Percentiles rank a stretch among this genome's conserved stretches.
phyloP scores from a whole-genome alignment of 2,113 vertebrate species.

The Romanogobio albipinnatus region DNA sequence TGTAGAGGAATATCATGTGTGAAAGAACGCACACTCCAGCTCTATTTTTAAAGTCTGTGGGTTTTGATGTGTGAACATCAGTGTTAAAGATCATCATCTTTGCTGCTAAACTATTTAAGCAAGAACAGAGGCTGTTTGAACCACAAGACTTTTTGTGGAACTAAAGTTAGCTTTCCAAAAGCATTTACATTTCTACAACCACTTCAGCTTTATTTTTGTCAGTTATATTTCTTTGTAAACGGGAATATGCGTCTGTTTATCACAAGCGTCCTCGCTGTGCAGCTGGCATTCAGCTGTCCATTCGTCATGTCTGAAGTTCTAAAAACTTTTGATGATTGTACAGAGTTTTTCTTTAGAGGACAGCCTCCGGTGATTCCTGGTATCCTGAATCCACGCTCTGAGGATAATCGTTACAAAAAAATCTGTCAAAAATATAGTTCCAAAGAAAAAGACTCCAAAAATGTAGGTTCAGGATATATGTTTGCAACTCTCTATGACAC shows the following conservation, averaged over 20 bases:
- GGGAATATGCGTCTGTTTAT: neutral
- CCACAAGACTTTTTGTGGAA: neutral
- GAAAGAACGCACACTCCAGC: neutral
- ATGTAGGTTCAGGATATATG: neutral
- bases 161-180: neutral
- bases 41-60: neutral
- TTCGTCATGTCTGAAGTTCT: neutral
- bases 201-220: neutral
- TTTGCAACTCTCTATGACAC: neutral
- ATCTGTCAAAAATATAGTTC: neutral
- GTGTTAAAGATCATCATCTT: neutral
- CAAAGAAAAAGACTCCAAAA: neutral
- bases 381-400: neutral
- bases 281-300: neutral
- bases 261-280: neutral
- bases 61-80: neutral
- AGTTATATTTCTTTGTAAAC: neutral
- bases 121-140: neutral
- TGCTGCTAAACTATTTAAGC: neutral
- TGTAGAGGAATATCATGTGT: neutral
- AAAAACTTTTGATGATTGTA: neutral
- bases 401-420: neutral
- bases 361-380: neutral
- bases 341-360: neutral
- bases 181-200: neutral